Percentiles rank a stretch among this genome's conserved stretches.
Conservation (phyloP, 1,140 invertebrate species). For the Penaeus vannamei region DNA sequence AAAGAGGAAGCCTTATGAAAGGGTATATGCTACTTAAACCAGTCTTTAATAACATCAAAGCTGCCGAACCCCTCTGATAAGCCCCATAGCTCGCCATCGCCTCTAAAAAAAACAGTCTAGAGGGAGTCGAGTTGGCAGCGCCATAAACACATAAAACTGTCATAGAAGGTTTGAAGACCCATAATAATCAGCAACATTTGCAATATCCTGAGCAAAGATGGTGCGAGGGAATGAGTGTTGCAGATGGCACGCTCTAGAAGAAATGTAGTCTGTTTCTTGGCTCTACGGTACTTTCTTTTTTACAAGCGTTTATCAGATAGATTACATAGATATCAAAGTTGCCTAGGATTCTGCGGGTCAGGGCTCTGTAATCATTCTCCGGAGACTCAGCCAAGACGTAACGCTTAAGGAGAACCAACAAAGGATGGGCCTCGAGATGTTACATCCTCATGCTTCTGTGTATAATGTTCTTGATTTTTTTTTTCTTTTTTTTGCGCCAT, state of each 20-base stretch:
- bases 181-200: conserved; percentile 2
- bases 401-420: not conserved
- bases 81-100: not conserved
- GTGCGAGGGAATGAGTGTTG: not conserved
- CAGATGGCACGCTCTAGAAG: too few species aligned
- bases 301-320: too few species aligned
- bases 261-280: too few species aligned
- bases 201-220: conserved; percentile 28
- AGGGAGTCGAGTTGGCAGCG: too few species aligned
- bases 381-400: too few species aligned
- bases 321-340: too few species aligned
- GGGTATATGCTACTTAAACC: too few species aligned
- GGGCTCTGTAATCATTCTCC: too few species aligned
- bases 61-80: not conserved
- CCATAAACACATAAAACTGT: conserved; percentile 44
- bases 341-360: too few species aligned
- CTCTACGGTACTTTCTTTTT: too few species aligned
- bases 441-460: conserved; percentile 32
- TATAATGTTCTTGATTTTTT: conserved; percentile 3
- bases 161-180: conserved; percentile 30
- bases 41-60: too few species aligned
- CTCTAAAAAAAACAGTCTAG: not conserved
- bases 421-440: not conserved
- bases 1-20: too few species aligned
- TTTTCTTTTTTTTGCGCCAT: not conserved